Evolutionary conservation across 1,140 invertebrate species (phyloP).

Genomic region (Ooceraea biroi): DNA sequence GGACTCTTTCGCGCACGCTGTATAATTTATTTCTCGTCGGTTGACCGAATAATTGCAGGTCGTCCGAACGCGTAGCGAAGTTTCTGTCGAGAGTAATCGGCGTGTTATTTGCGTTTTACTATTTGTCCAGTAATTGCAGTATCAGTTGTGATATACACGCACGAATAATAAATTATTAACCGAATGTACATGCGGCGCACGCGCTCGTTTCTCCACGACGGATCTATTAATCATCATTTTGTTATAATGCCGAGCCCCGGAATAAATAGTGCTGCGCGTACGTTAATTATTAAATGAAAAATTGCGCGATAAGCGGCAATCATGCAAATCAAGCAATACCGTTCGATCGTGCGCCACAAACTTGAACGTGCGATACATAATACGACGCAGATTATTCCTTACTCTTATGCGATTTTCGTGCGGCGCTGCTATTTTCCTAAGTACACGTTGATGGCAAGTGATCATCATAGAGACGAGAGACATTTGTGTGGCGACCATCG

Average conservation of each 20-base stretch:
- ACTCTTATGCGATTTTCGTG: not conserved
- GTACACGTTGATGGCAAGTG: conserved; percentile 30
- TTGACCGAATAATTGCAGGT: conserved; percentile 70
- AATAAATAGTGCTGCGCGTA: conserved; percentile 17
- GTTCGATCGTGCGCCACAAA: not conserved
- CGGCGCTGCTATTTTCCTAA: conserved; percentile 32
- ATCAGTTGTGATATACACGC: conserved; percentile 51
- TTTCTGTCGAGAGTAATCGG: conserved; percentile 68
- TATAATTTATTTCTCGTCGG: conserved; percentile 70
- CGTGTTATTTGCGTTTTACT: conserved; percentile 67
- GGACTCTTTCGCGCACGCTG: conserved; percentile 51
- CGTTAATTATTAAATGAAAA: conserved; percentile 38
- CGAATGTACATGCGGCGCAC: conserved; percentile 37
- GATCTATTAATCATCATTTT: conserved; percentile 67
- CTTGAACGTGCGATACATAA: not conserved
- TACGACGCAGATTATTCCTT: conserved; percentile 19
- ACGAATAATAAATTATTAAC: conserved; percentile 70
- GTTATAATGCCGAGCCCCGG: conserved; percentile 18
- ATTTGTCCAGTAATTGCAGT: conserved; percentile 70
- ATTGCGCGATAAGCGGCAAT: conserved; percentile 10
- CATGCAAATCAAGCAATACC: not conserved
- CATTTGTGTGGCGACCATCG: conserved; percentile 61
- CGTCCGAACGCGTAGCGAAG: conserved; percentile 53
- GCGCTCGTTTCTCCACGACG: conserved; percentile 3
- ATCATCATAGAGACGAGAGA: conserved; percentile 25